Evolutionary conservation across 1,140 invertebrate species (phyloP).

Genomic region (Drosophila rufa): DNA sequence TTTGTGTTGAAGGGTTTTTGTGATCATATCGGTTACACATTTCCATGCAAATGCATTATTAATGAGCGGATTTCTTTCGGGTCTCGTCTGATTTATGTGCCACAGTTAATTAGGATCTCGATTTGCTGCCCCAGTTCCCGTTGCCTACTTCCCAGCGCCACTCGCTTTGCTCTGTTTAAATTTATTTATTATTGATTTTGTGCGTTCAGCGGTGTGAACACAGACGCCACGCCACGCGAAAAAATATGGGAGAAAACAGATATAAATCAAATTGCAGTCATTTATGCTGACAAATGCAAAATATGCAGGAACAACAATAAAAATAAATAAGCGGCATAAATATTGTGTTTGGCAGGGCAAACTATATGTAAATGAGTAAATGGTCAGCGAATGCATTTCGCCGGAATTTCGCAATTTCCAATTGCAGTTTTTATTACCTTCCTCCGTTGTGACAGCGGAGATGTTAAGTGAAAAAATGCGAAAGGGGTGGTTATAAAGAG

Average conservation of each 20-base stretch:
- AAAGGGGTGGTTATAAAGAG: background rate
- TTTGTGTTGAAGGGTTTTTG: conserved; percentile 57
- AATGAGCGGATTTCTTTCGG: conserved; percentile 62
- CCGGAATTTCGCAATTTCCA: conserved; percentile 34
- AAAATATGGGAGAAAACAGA: conserved; percentile 10
- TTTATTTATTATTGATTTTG: conserved; percentile 39
- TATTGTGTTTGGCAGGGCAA: conserved; percentile 40
- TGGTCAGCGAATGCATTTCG: conserved; percentile 25
- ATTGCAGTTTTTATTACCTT: conserved; percentile 38
- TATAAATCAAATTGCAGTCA: conserved; percentile 58
- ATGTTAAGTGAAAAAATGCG: conserved; percentile 8
- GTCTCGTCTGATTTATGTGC: conserved; percentile 64
- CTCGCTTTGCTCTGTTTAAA: background rate
- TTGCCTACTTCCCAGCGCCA: conserved; percentile 36
- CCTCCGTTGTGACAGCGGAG: conserved; percentile 14
- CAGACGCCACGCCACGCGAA: background rate
- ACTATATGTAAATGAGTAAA: conserved; percentile 45
- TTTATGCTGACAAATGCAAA: conserved; percentile 58
- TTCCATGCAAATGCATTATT: conserved; percentile 77
- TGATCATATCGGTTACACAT: conserved; percentile 59
- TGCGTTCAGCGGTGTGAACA: background rate
- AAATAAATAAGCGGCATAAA: conserved; percentile 44
- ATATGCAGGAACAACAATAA: conserved; percentile 17
- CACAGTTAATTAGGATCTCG: conserved; percentile 74
- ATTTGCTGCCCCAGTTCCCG: conserved; percentile 54